These are phyloP conservation scores for Drosophila buzzatii DNA, from an alignment of 2,888 invertebrate species.

Conservation along the genomic window DNA sequence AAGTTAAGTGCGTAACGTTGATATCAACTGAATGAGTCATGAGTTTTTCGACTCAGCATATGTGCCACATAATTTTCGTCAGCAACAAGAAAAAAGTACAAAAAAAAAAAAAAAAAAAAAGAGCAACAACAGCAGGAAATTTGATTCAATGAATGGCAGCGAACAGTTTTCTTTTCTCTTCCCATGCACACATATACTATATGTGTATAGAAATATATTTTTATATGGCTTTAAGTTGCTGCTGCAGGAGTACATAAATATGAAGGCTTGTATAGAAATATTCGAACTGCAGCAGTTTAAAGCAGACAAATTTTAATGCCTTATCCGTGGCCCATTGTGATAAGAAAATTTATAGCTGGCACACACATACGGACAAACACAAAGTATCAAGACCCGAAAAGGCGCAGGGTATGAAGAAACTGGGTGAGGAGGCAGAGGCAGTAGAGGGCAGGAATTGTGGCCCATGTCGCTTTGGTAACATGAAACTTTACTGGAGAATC, in stretches of 20 bases:
- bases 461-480: slow-evolving; percentile 63
- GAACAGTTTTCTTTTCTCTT: slow-evolving; percentile 32
- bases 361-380: slow-evolving; percentile 16
- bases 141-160: slow-evolving; percentile 23
- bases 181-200: not conserved
- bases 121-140: slow-evolving; percentile 13
- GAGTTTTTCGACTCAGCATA: slow-evolving; percentile 30
- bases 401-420: slow-evolving; percentile 17
- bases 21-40: slow-evolving; percentile 55
- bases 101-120: not conserved
- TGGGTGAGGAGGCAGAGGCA: not conserved
- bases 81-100: not conserved
- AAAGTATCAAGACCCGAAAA: slow-evolving; percentile 24
- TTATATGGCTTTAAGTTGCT: slow-evolving; percentile 24
- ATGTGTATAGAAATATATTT: not conserved
- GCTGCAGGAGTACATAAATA: slow-evolving; percentile 17
- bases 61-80: slow-evolving; percentile 54
- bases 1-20: slow-evolving; percentile 73
- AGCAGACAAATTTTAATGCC: slow-evolving; percentile 57
- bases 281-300: slow-evolving; percentile 47
- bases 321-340: slow-evolving; percentile 56
- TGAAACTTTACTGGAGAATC: slow-evolving; percentile 74
- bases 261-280: slow-evolving; percentile 13
- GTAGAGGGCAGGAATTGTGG: not conserved
- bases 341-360: slow-evolving; percentile 68